Evolutionary conservation across 1,140 invertebrate species (phyloP).

Genomic region (Aphidius ervi): DNA sequence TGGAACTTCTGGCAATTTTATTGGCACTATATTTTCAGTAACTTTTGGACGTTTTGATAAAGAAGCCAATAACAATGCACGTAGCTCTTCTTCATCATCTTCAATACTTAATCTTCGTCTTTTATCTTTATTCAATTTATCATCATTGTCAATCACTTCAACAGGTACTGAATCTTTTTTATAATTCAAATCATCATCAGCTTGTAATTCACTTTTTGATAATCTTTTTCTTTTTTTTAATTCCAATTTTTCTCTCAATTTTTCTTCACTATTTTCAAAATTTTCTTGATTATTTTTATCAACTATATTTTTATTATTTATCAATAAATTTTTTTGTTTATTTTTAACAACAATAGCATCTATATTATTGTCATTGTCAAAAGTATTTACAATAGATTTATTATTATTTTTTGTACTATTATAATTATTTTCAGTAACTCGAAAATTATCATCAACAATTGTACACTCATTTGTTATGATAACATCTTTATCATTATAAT

Average conservation of each 20-base stretch:
- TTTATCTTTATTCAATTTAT: conserved; percentile 1
- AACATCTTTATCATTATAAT: no score
- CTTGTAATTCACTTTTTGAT: neutral
- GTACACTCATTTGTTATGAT: no score
- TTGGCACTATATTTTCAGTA: conserved; percentile 8
- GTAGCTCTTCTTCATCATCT: conserved; percentile 46
- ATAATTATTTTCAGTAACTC: no score
- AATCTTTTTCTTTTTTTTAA: conserved; percentile 1
- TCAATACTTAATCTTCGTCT: conserved; percentile 40
- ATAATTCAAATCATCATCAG: neutral
- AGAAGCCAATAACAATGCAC: conserved; percentile 43
- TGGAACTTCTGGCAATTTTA: neutral
- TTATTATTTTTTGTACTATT: no score
- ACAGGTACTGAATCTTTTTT: neutral
- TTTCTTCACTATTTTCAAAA: conserved; percentile 7
- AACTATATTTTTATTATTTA: no score
- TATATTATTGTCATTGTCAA: no score
- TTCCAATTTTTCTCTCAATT: conserved; percentile 7
- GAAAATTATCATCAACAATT: no score
- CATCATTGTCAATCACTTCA: neutral
- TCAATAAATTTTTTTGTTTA: no score
- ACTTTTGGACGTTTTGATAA: conserved; percentile 37
- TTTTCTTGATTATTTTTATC: no score
- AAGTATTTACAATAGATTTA: no score
- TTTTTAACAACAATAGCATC: no score